Percentiles rank a stretch among this genome's conserved stretches.
phyloP scores from a whole-genome alignment of 2,113 vertebrate species.

The Onychostruthus taczanowskii region DNA sequence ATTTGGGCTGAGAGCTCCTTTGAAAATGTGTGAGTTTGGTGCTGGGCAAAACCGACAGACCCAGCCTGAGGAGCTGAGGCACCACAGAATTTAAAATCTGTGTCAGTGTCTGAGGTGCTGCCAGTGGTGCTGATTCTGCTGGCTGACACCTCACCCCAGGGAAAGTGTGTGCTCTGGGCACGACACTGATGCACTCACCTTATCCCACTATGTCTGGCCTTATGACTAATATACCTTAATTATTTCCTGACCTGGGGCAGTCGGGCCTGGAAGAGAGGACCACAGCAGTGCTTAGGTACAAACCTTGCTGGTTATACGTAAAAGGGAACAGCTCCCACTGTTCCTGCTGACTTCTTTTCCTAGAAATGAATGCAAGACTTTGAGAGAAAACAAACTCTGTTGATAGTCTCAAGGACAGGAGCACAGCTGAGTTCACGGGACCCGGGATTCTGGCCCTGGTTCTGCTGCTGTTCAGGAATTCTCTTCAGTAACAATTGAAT shows the following conservation, averaged over 20 bases:
- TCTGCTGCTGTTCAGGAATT: background rate
- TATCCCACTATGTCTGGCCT: background rate
- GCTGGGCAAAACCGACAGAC: background rate
- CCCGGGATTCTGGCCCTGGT: background rate
- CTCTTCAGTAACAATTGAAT: background rate
- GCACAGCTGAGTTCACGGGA: background rate
- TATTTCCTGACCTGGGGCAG: background rate
- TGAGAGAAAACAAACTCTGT: background rate
- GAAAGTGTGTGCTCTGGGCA: background rate
- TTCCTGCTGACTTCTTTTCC: background rate
- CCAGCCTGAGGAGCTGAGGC: background rate
- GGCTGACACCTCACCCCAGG: background rate
- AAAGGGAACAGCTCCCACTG: background rate
- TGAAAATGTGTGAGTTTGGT: background rate
- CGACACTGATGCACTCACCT: background rate
- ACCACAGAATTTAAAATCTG: background rate
- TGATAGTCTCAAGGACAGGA: background rate
- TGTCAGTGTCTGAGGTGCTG: background rate
- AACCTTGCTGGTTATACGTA: background rate
- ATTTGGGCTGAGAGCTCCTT: background rate
- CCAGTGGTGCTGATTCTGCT: background rate
- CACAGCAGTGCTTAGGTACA: background rate
- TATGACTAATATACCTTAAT: background rate
- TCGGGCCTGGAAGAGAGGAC: background rate
- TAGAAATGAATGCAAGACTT: background rate